phyloP scores from a whole-genome alignment of 2,113 vertebrate genomes.

The Periophthalmus modestus region DNA sequence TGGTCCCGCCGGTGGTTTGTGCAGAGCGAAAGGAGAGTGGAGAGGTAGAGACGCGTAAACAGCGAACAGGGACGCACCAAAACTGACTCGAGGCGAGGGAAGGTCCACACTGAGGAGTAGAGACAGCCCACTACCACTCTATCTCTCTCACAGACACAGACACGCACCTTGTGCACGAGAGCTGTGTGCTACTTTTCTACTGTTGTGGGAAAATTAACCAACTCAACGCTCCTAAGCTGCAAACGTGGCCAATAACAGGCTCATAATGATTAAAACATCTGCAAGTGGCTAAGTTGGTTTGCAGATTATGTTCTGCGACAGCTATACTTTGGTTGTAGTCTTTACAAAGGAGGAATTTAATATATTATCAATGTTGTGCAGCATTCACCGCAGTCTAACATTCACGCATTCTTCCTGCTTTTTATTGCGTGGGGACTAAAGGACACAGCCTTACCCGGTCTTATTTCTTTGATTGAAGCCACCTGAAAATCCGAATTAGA shows the following conservation, averaged over 20 bases:
- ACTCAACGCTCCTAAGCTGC: not conserved
- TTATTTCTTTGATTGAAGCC: not conserved
- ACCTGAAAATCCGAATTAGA: not conserved
- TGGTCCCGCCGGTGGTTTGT: not conserved
- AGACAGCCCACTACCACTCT: conserved; percentile 16
- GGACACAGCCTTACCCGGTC: too few species aligned
- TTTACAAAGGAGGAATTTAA: too few species aligned
- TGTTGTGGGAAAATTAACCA: not conserved
- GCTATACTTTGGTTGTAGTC: too few species aligned
- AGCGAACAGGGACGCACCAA: conserved; percentile 33
- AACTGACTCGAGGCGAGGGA: conserved; percentile 53
- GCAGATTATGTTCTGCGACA: not conserved
- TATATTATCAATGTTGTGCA: too few species aligned
- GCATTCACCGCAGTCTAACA: too few species aligned
- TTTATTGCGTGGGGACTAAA: too few species aligned
- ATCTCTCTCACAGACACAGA: conserved; percentile 33
- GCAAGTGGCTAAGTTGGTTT: not conserved
- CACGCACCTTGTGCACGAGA: not conserved
- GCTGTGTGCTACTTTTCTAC: not conserved
- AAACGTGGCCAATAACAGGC: not conserved
- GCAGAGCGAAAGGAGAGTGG: not conserved
- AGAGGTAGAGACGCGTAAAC: conserved; percentile 23
- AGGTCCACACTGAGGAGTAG: conserved; percentile 48
- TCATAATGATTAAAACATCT: not conserved
- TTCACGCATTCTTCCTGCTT: too few species aligned